Evolutionary conservation across 2,797 vertebrate genomes (phyloP), one percentile per base, ranked within the genome.

Genomic region (Rhinichthys osculus): DNA sequence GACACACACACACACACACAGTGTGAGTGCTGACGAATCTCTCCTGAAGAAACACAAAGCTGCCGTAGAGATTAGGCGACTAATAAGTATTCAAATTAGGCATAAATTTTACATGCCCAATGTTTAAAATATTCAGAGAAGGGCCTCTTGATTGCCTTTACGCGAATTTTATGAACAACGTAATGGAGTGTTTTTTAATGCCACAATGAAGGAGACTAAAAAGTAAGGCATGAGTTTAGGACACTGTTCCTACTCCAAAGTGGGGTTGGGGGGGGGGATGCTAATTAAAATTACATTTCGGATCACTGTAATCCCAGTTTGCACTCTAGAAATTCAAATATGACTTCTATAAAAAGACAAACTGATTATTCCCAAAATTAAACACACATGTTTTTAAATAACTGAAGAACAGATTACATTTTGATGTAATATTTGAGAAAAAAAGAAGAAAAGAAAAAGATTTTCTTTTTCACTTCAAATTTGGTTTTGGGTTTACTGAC

Each of bases 121-220:
- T 97, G 95, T 98, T 98, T 98, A 97, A 99, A 99, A 98, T 98
- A 99, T 99, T 98, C 97, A 98, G 96, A 96, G 96, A 97, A 98
- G 96, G 96, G 95, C 94, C 94, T 96, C 94, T 96, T 97, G 96
- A 98, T 98, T 97, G 96, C 96, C 95, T 96, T 97, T 97, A 97
- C 95, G 96, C 95, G 93, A 86, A 92, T 96, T 97, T 96, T 96
- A 97, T 95, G 96, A 97, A 97, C 96, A 98, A 97, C 96, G 94
- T 96, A 97, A 97, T 97, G 94, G 91, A 93, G 91, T 90, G 93
- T 93, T 95, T 93, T 85, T 94, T 92, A 90, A 91, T 87, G 93
- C 94, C 90, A 81, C 44, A 93, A 93, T 94, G 92, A 93, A 93
- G 93, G 86, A 83, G 92, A 91, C 89, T 88, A 38, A 85, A 89